phyloP scores from a whole-genome alignment of 2,888 invertebrate species.

The Harpalus rubripes region DNA sequence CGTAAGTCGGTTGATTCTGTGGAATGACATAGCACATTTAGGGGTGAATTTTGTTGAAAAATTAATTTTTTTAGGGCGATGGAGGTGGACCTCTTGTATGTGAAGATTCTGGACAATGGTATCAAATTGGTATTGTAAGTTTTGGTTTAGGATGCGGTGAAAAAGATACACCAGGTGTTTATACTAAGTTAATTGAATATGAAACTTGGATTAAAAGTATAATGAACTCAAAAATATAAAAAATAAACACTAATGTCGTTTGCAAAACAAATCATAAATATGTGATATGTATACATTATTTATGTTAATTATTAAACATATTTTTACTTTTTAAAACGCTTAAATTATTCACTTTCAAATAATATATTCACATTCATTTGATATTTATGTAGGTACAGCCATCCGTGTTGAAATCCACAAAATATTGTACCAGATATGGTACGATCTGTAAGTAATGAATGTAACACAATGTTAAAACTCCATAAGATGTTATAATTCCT shows the following conservation, averaged over 20 bases:
- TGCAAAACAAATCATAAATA: no score
- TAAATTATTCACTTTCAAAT: no score
- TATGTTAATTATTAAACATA: no score
- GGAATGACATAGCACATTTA: neutral
- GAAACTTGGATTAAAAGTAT: slow-evolving; percentile 56
- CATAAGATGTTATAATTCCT: no score
- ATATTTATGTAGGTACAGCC: neutral
- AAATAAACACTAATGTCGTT: neutral
- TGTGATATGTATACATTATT: no score
- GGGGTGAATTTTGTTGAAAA: neutral
- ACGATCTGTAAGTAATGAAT: no score
- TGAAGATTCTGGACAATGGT: slow-evolving; percentile 63
- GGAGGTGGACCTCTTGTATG: slow-evolving; percentile 62
- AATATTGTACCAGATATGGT: neutral
- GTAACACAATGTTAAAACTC: no score
- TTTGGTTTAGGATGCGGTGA: slow-evolving; percentile 64
- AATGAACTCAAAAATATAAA: slow-evolving; percentile 25
- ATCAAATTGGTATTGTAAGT: slow-evolving; percentile 62
- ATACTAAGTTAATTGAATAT: slow-evolving; percentile 62
- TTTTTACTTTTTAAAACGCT: no score
- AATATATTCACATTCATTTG: neutral
- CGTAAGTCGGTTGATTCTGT: no score
- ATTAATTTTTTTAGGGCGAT: slow-evolving; percentile 57
- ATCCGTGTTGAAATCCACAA: neutral
- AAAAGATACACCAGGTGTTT: slow-evolving; percentile 61